Evolutionary conservation across 2,888 invertebrate species (phyloP).

Genomic region (Cosmopolites sordidus): DNA sequence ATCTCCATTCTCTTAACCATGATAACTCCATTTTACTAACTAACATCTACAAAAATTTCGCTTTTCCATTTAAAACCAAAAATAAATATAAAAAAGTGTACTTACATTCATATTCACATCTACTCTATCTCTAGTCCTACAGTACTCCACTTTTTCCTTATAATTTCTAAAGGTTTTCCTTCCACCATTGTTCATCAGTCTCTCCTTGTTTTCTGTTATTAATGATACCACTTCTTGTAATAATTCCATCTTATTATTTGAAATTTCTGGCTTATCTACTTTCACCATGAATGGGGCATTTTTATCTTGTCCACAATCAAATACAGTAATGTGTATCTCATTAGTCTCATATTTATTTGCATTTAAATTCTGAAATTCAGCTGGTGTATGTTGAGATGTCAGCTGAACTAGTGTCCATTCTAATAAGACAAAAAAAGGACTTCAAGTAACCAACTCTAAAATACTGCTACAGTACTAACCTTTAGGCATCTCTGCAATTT

Average conservation of each 20-base stretch:
- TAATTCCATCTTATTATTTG: constrained; percentile 30
- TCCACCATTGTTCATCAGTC: constrained; percentile 27
- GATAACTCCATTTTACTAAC: constrained; percentile 56
- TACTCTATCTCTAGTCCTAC: constrained; percentile 24
- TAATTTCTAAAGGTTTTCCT: constrained; percentile 29
- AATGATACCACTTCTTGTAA: constrained; percentile 37
- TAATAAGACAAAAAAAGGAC: constrained; percentile 37
- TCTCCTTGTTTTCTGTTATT: constrained; percentile 34
- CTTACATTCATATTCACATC: constrained; percentile 33
- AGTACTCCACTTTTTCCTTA: constrained; percentile 33
- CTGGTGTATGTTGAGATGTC: constrained; percentile 45
- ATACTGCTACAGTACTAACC: constrained; percentile 31
- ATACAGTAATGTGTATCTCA: constrained; percentile 40
- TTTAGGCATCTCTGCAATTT: constrained; percentile 42
- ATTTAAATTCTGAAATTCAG: constrained; percentile 35
- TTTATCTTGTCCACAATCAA: constrained; percentile 40
- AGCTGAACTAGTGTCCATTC: constrained; percentile 62
- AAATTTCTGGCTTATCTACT: constrained; percentile 20
- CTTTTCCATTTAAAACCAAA: not conserved
- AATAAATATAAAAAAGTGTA: not conserved
- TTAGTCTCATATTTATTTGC: constrained; percentile 34
- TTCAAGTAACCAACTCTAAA: not conserved
- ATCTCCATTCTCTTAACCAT: constrained; percentile 63
- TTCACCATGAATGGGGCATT: constrained; percentile 38
- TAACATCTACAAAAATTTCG: constrained; percentile 7